Conservation (phyloP, 2,797 vertebrate species). For the Halcyon badia region DNA sequence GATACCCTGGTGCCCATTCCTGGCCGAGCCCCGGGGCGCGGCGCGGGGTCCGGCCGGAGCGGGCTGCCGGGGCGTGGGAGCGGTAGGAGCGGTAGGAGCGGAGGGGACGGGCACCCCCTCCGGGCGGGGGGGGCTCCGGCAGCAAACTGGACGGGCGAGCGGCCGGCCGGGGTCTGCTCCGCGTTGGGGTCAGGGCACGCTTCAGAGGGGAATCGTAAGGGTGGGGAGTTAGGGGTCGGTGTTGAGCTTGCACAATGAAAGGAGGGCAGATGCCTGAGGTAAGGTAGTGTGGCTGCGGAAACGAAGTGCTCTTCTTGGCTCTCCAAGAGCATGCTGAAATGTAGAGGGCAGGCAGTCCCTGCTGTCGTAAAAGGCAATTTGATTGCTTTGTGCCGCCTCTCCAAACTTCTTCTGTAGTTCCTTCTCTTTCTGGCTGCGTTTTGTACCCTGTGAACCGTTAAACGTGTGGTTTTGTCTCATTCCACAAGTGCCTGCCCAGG, state of each 20-base stretch:
- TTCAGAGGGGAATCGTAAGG: background rate
- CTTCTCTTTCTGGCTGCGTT: background rate
- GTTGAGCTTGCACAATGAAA: background rate
- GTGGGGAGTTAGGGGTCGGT: background rate
- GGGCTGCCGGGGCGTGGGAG: background rate
- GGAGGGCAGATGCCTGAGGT: background rate
- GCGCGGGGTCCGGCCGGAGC: background rate
- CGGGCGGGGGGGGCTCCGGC: background rate
- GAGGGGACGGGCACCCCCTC: background rate
- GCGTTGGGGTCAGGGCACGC: accelerated
- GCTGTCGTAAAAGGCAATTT: background rate
- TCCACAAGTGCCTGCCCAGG: background rate
- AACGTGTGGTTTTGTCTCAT: background rate
- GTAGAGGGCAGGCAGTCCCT: background rate
- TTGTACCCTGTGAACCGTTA: background rate
- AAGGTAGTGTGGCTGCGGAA: background rate
- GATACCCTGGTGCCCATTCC: accelerated
- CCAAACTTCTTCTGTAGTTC: background rate
- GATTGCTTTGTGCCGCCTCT: constrained; percentile 2
- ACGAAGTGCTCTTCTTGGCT: background rate
- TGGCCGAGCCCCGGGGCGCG: background rate
- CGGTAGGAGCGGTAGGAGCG: background rate
- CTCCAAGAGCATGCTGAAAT: background rate
- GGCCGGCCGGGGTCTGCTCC: background rate
- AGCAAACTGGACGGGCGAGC: background rate